Evolutionary conservation across 2,888 invertebrate genomes (phyloP).

Genomic region (Eudemis profundana): DNA sequence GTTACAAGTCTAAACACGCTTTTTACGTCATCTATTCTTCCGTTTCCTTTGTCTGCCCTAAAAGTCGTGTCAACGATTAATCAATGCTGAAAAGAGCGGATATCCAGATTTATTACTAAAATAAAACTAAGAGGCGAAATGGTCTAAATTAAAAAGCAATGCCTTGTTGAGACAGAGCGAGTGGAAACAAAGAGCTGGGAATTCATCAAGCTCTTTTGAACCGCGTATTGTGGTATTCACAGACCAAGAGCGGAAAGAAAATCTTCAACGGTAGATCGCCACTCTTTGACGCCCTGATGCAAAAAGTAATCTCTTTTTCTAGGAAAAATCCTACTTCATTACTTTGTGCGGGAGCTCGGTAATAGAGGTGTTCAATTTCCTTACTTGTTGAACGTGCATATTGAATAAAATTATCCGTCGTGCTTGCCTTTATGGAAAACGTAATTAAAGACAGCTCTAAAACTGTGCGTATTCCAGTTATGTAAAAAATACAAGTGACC

Average conservation of each 20-base stretch:
- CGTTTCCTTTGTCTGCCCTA: slow-evolving; percentile 7
- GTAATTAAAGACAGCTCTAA: too few relatives aligned
- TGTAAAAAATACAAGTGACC: too few relatives aligned
- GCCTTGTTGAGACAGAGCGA: slow-evolving; percentile 79
- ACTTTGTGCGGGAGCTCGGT: slow-evolving; percentile 66
- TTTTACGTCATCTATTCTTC: neutral
- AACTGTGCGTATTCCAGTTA: too few relatives aligned
- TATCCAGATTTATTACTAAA: slow-evolving; percentile 77
- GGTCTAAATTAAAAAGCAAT: slow-evolving; percentile 84
- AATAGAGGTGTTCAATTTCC: slow-evolving; percentile 70
- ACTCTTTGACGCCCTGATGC: slow-evolving; percentile 78
- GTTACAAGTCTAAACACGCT: neutral
- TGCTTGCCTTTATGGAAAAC: neutral
- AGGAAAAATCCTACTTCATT: slow-evolving; percentile 73
- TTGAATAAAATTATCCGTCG: slow-evolving; percentile 52
- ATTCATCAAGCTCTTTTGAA: slow-evolving; percentile 85
- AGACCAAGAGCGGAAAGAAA: slow-evolving; percentile 77
- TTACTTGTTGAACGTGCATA: slow-evolving; percentile 75
- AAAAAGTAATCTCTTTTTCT: slow-evolving; percentile 73
- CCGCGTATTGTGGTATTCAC: slow-evolving; percentile 77
- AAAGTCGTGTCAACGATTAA: slow-evolving; percentile 42
- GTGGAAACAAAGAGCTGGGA: slow-evolving; percentile 81
- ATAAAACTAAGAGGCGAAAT: slow-evolving; percentile 77
- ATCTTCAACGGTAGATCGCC: slow-evolving; percentile 76
- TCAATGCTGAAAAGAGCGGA: slow-evolving; percentile 57